phyloP scores from a whole-genome alignment of 1,140 invertebrate genomes.

The Musca domestica region DNA sequence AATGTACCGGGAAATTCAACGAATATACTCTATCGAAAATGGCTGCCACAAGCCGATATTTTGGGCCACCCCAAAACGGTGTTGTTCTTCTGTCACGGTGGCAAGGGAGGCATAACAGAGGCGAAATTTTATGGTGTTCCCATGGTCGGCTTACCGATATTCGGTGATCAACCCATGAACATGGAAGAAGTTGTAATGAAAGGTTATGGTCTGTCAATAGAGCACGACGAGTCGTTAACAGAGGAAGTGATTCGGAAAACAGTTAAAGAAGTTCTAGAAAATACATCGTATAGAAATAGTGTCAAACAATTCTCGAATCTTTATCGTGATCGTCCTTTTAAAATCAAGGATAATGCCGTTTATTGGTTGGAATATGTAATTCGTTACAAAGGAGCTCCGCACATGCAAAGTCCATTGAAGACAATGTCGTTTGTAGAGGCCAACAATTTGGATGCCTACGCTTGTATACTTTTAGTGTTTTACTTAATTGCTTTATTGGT shows the following conservation, averaged over 20 bases:
- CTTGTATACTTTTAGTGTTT: constrained; percentile 7
- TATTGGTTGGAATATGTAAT: constrained; percentile 51
- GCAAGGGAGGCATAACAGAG: constrained; percentile 68
- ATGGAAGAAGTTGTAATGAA: constrained; percentile 51
- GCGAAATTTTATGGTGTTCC: constrained; percentile 68
- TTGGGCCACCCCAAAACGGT: constrained; percentile 63
- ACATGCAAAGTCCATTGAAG: constrained; percentile 43
- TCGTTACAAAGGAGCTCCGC: constrained; percentile 51
- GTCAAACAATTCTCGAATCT: constrained; percentile 32
- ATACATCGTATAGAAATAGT: constrained; percentile 24
- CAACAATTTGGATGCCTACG: constrained; percentile 64
- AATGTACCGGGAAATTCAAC: constrained; percentile 49
- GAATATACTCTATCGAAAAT: constrained; percentile 64
- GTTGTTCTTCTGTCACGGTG: constrained; percentile 71
- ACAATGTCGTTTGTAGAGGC: constrained; percentile 58
- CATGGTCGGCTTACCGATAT: constrained; percentile 67
- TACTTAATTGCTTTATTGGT: not conserved
- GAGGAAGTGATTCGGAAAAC: constrained; percentile 33
- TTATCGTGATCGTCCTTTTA: constrained; percentile 45
- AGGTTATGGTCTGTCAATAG: constrained; percentile 54
- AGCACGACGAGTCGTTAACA: constrained; percentile 45
- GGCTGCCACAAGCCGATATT: constrained; percentile 70
- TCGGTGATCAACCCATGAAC: constrained; percentile 63
- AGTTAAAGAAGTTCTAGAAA: constrained; percentile 28
- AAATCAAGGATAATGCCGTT: constrained; percentile 29